Conservation (phyloP, 2,113 vertebrate species). For the Cettia cetti region DNA sequence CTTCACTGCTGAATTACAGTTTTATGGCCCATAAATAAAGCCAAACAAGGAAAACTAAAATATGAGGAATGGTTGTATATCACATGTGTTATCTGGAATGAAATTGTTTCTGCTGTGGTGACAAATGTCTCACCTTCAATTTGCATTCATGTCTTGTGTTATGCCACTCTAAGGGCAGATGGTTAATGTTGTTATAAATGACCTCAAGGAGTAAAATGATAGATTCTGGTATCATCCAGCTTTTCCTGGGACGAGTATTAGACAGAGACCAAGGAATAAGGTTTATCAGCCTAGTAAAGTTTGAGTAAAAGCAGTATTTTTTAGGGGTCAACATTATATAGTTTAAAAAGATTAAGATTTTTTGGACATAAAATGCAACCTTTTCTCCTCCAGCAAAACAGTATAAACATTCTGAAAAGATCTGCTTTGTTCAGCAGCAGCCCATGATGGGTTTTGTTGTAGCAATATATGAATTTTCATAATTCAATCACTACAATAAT, state of each 20-base stretch:
- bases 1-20: slow-evolving; percentile 33
- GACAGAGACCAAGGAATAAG: not conserved
- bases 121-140: not conserved
- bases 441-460: not conserved
- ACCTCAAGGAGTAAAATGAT: not conserved
- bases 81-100: not conserved
- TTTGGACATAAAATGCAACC: not conserved
- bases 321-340: not conserved
- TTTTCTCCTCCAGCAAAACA: not conserved
- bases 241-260: not conserved
- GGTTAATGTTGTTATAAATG: not conserved
- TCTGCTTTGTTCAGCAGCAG: not conserved
- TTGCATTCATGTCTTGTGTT: not conserved
- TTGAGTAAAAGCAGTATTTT: not conserved
- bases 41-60: slow-evolving; percentile 26
- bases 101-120: not conserved
- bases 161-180: not conserved
- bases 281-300: not conserved
- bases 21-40: slow-evolving; percentile 56
- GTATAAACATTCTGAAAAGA: not conserved
- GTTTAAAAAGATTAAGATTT: not conserved
- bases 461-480: not conserved
- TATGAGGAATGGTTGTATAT: not conserved
- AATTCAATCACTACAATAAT: not conserved
- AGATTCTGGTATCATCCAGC: not conserved